These are phyloP conservation scores for Chauna torquata DNA, from an alignment of 2,113 vertebrate species.

Conservation along the genomic window DNA sequence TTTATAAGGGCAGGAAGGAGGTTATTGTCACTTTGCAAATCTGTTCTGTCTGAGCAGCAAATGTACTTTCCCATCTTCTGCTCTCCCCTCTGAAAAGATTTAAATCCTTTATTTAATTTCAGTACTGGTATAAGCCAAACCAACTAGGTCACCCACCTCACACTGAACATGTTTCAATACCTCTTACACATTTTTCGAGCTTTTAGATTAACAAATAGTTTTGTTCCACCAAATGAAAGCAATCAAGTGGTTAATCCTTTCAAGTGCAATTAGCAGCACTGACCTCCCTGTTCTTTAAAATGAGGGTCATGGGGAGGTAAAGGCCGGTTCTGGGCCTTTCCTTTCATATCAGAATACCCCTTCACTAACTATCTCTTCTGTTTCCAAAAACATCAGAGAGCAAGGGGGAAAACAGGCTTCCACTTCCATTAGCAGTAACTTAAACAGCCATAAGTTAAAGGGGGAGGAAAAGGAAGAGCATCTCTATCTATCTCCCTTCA, in stretches of 20 bases:
- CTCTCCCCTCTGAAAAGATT: background rate
- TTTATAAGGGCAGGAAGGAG: background rate
- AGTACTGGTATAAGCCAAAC: background rate
- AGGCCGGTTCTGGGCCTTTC: slow-evolving; percentile 39
- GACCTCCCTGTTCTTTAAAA: slow-evolving; percentile 35
- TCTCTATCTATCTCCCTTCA: slow-evolving; percentile 57
- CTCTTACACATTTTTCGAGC: background rate
- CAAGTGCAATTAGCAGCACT: slow-evolving; percentile 50
- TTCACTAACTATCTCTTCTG: slow-evolving; percentile 28
- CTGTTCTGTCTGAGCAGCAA: background rate
- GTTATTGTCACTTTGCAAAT: slow-evolving; percentile 5
- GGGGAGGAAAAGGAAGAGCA: slow-evolving; percentile 62
- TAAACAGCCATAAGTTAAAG: slow-evolving; percentile 69
- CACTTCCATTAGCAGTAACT: slow-evolving; percentile 65
- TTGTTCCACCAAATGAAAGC: slow-evolving; percentile 30
- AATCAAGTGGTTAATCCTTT: slow-evolving; percentile 56
- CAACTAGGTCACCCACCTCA: background rate
- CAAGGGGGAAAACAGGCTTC: slow-evolving; percentile 43
- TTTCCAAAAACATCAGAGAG: slow-evolving; percentile 62
- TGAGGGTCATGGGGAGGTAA: slow-evolving; percentile 59
- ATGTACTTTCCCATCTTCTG: background rate
- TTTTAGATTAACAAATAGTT: background rate
- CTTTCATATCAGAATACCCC: slow-evolving; percentile 20
- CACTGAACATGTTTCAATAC: background rate
- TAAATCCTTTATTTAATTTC: background rate